These are phyloP conservation scores for Conus ventricosus DNA, from an alignment of 1,140 invertebrate species.

Conservation along the genomic window DNA sequence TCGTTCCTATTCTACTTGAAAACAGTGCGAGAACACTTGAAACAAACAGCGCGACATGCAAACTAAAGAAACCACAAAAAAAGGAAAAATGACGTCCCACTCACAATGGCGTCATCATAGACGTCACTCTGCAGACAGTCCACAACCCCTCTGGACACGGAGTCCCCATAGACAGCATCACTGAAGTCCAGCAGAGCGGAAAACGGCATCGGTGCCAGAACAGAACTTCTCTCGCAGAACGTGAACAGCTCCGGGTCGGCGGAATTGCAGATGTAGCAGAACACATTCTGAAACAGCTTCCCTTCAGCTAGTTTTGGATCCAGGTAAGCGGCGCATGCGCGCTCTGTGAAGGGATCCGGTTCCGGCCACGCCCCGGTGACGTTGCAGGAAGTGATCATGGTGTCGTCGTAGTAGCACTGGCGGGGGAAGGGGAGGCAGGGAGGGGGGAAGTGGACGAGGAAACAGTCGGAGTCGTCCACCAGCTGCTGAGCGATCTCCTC, in stretches of 20 bases:
- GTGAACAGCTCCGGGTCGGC: constrained; percentile 24
- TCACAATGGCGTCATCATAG: constrained; percentile 32
- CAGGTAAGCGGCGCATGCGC: constrained; percentile 35
- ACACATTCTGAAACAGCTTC: constrained; percentile 30
- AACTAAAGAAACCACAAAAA: too few relatives aligned
- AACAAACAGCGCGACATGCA: too few relatives aligned
- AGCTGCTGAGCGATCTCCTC: background rate
- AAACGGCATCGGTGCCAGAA: constrained; percentile 19
- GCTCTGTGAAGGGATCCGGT: constrained; percentile 33
- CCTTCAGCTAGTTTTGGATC: constrained; percentile 19
- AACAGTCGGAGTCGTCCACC: background rate
- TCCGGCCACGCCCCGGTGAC: constrained; percentile 40
- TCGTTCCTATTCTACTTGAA: too few relatives aligned
- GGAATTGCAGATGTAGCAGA: constrained; percentile 45
- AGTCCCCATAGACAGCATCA: constrained; percentile 5
- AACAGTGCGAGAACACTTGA: too few relatives aligned
- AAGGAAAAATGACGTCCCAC: background rate
- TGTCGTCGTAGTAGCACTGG: constrained; percentile 26
- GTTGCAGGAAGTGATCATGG: constrained; percentile 39
- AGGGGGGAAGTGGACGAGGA: constrained; percentile 24
- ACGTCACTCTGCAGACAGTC: constrained; percentile 17
- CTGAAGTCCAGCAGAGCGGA: constrained; percentile 42
- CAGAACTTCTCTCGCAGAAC: constrained; percentile 1
- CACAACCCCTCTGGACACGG: background rate
- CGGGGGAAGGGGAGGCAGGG: constrained; percentile 16